Conservation (phyloP, 1,140 invertebrate genomes). For the Ruditapes philippinarum region DNA sequence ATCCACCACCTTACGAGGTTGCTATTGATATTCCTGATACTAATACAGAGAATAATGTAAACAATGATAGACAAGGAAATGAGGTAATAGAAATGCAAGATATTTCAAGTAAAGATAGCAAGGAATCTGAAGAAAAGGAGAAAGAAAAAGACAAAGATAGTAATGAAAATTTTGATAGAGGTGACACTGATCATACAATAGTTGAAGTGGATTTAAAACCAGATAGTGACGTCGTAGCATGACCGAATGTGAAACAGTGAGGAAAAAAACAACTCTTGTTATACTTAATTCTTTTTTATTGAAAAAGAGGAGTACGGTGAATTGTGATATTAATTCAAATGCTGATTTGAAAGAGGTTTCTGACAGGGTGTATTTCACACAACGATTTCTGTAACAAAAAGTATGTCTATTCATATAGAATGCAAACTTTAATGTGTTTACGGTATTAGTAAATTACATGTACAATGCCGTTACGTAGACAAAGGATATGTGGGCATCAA, state of each 20-base stretch:
- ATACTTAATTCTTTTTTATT: conserved; percentile 15
- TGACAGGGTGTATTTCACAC: conserved; percentile 47
- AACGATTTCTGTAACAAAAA: conserved; percentile 46
- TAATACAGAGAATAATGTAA: conserved; percentile 50
- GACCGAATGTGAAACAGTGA: conserved; percentile 45
- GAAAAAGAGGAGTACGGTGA: conserved; percentile 1
- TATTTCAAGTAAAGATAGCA: conserved; percentile 38
- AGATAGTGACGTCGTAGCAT: conserved; percentile 85
- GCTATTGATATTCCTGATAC: conserved; percentile 61
- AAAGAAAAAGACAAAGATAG: conserved; percentile 52
- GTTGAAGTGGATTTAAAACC: conserved; percentile 83
- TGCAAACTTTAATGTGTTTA: conserved; percentile 11
- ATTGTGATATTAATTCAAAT: conserved; percentile 48
- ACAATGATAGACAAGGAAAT: conserved; percentile 36
- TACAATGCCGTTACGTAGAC: neutral
- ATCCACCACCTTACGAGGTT: conserved; percentile 68
- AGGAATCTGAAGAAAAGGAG: conserved; percentile 54
- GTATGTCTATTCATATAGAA: conserved; percentile 35
- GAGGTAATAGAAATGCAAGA: conserved; percentile 58
- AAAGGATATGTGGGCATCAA: neutral
- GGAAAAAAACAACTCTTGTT: neutral
- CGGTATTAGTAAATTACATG: neutral
- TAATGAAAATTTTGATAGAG: conserved; percentile 52
- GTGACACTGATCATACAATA: conserved; percentile 72
- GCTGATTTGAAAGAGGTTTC: conserved; percentile 26